Base-by-base conservation (phyloP, 2,113 vertebrate species). In the Spermophilus dauricus region DNA sequence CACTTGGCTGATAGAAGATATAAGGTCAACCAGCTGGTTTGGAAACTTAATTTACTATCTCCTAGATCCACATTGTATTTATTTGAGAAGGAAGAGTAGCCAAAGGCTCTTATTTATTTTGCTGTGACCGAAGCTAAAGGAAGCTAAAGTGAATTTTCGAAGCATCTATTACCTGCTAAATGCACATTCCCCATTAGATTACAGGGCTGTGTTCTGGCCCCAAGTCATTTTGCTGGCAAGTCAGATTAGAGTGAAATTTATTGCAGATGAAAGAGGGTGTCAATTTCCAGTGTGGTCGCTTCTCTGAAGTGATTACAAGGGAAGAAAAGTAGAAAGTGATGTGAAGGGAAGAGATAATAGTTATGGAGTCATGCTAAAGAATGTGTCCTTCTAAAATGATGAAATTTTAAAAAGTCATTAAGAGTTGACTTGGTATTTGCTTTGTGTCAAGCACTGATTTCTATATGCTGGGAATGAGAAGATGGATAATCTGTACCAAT, bases 31-130 rank as follows among this genome's bases (percentile, higher is more conserved):
- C 97, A 97, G 90, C 96, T 95, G 97, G 95, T 94, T 97, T 97
- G 92, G 88, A 98, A 98, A 98, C 97, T 97, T 96, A 95, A 96
- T 98, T 98, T 96, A 95, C 96, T 94, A 17, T 97, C 95, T 97
- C 89, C 88, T 89, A 78, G 82, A 97, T 97, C 96, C 96, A 95
- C 82, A 84, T 94, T 98, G 84, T 86, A 96, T 97, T 97, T 98
- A 91, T 93, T 96, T 97, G 89, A 97, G 89, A 95, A 86, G 82
- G n/a, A 95, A 82, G 92, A 89, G 89, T 89, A 95, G 97, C 96
- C 86, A 85, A 93, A 75, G 92, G 91, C 83, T 91, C 83, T 95
- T 91, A 87, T 94, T 98, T 97, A 91, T 97, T 98, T 96, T 95
- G 37, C 80, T 96, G 76, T 93, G 73, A 86, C 92, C 89, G 91